Conservation (phyloP, 2,888 invertebrate species). For the Lissocephala sabroskyi region DNA sequence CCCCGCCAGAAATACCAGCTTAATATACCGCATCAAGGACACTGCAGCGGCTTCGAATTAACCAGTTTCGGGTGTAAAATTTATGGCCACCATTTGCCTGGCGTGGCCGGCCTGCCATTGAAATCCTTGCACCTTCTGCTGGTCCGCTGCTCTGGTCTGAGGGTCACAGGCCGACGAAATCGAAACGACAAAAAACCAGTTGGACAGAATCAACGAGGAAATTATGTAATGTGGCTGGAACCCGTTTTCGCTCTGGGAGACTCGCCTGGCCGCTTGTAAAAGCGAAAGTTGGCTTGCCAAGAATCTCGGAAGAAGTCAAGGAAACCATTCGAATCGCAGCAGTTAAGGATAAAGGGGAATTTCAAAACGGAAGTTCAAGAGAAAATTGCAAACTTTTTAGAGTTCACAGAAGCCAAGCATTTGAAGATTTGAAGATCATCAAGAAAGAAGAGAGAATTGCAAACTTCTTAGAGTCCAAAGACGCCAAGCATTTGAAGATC, state of each 20-base stretch:
- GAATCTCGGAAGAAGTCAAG: too few species aligned
- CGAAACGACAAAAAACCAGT: constrained; percentile 36
- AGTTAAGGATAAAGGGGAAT: too few species aligned
- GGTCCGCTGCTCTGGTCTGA: constrained; percentile 22
- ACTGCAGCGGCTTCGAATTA: constrained; percentile 12
- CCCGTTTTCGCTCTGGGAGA: constrained; percentile 23
- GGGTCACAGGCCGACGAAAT: constrained; percentile 32
- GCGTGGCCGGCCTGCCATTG: constrained; percentile 59
- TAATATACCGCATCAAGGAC: constrained; percentile 52
- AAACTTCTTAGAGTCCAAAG: too few species aligned
- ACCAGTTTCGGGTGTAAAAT: constrained; percentile 47
- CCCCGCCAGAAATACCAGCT: constrained; percentile 26
- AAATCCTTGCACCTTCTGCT: constrained; percentile 40
- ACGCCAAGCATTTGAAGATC: too few species aligned
- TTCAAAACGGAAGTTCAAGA: too few species aligned
- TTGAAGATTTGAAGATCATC: too few species aligned
- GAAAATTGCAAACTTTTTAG: too few species aligned
- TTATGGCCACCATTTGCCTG: constrained; percentile 48
- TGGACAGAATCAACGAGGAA: constrained; percentile 39
- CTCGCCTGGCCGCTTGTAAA: too few species aligned
- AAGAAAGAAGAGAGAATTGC: too few species aligned
- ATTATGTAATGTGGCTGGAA: constrained; percentile 48
- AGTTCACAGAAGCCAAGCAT: too few species aligned
- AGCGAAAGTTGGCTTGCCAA: constrained; percentile 24
- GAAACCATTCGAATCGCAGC: too few species aligned